Evolutionary conservation across 2,113 vertebrate genomes (phyloP).

Genomic region (Puntigrus tetrazona): DNA sequence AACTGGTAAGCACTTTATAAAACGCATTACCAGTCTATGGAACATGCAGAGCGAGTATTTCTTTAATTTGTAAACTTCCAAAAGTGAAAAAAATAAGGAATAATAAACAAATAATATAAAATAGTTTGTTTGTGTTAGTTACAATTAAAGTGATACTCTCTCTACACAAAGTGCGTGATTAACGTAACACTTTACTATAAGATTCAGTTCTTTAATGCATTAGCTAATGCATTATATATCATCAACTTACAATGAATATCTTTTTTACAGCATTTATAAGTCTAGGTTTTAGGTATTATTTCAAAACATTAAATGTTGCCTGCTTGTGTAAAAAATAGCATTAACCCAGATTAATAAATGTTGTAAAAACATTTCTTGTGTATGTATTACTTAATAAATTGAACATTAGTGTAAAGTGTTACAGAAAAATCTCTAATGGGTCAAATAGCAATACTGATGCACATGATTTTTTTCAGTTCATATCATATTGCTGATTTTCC

Average conservation of each 20-base stretch:
- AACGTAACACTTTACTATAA: neutral
- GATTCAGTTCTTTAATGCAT: neutral
- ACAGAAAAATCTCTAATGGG: constrained; percentile 17
- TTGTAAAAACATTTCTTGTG: neutral
- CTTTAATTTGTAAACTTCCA: neutral
- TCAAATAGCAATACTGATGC: constrained; percentile 13
- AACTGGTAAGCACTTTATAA: constrained; percentile 76
- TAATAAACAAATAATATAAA: too few species aligned
- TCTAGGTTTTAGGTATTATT: neutral
- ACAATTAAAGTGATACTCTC: constrained; percentile 21
- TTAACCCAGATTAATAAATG: neutral
- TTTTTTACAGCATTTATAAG: neutral
- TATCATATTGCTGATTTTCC: constrained; percentile 31
- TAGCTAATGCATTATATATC: neutral
- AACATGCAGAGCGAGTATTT: constrained; percentile 31
- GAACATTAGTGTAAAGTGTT: neutral
- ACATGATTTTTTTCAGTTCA: neutral
- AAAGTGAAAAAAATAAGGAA: neutral
- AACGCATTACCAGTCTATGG: constrained; percentile 76
- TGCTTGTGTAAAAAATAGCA: neutral
- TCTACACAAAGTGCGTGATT: neutral
- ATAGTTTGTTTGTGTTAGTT: neutral
- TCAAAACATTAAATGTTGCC: neutral
- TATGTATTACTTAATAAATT: neutral
- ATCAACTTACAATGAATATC: neutral